These are phyloP conservation scores for Darevskia nairensis DNA, from an alignment of 2,797 vertebrate species.

Conservation along the genomic window DNA sequence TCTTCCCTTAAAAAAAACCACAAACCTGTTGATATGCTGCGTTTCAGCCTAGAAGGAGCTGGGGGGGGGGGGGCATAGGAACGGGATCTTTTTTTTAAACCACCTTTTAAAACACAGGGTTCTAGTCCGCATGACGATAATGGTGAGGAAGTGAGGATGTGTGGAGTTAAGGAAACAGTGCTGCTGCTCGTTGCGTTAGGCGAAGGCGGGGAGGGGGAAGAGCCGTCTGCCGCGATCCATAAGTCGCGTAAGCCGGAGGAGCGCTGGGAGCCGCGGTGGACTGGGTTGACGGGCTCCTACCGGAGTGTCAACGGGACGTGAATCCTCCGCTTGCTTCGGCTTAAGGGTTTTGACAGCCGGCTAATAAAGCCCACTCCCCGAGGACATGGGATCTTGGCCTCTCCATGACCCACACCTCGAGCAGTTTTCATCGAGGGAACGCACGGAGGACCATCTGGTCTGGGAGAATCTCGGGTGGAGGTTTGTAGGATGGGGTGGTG, in stretches of 20 bases:
- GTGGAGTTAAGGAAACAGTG: not conserved
- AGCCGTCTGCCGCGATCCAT: not conserved
- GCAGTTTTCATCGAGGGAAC: too few relatives aligned
- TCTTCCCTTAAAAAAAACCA: not conserved
- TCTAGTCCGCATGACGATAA: not conserved
- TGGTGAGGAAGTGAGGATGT: not conserved
- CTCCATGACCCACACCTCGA: not conserved
- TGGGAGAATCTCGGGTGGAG: not conserved
- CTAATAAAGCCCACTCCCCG: not conserved
- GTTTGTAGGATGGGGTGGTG: not conserved
- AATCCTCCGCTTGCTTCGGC: not conserved
- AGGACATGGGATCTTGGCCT: too few relatives aligned
- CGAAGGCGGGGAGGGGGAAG: not conserved
- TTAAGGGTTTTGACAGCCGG: not conserved
- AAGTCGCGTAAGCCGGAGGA: not conserved
- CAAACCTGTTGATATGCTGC: slow-evolving; percentile 74
- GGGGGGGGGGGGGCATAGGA: too few relatives aligned
- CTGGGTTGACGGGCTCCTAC: too few relatives aligned
- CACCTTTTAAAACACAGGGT: not conserved
- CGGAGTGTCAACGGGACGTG: not conserved
- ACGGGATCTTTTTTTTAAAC: not conserved
- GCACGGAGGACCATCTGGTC: not conserved
- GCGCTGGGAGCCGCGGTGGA: too few relatives aligned
- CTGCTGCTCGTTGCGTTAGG: not conserved
- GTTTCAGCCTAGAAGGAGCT: not conserved